Evolutionary conservation across 2,888 invertebrate species (phyloP).

Genomic region (Cremastobaeus sp.): DNA sequence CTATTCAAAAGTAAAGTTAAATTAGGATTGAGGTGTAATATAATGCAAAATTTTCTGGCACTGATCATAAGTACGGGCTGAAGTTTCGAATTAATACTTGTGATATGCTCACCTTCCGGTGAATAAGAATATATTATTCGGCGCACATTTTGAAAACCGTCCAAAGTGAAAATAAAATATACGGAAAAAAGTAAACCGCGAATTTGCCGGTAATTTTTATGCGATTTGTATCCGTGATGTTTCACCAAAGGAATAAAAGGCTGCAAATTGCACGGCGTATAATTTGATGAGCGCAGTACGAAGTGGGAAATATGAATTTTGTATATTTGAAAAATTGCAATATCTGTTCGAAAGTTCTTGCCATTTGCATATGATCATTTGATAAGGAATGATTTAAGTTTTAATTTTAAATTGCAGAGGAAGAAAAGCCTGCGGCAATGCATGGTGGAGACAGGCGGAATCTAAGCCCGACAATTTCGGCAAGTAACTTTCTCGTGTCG

Average conservation of each 20-base stretch:
- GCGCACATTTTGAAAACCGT: too few species aligned
- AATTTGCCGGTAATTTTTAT: too few species aligned
- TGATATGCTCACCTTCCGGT: too few species aligned
- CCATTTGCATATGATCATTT: conserved; percentile 39
- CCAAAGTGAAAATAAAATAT: too few species aligned
- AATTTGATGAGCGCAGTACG: too few species aligned
- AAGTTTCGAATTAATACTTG: too few species aligned
- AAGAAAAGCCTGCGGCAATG: conserved; percentile 74
- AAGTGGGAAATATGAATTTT: background rate
- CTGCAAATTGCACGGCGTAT: too few species aligned
- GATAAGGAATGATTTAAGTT: conserved; percentile 54
- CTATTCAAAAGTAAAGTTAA: conserved; percentile 34
- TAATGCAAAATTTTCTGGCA: conserved; percentile 24
- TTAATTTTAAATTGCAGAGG: conserved; percentile 72
- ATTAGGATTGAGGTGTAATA: conserved; percentile 16
- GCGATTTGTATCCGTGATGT: too few species aligned
- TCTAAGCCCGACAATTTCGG: conserved; percentile 74
- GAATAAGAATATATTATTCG: too few species aligned
- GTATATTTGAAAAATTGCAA: conserved; percentile 8
- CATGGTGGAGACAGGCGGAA: conserved; percentile 77
- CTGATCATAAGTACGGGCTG: conserved; percentile 23
- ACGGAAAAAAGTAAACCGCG: too few species aligned
- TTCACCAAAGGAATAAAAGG: too few species aligned
- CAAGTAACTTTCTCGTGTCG: conserved; percentile 76
- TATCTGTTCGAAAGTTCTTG: conserved; percentile 4